phyloP scores from a whole-genome alignment of 2,113 vertebrate genomes.

The Muntiacus reevesi region DNA sequence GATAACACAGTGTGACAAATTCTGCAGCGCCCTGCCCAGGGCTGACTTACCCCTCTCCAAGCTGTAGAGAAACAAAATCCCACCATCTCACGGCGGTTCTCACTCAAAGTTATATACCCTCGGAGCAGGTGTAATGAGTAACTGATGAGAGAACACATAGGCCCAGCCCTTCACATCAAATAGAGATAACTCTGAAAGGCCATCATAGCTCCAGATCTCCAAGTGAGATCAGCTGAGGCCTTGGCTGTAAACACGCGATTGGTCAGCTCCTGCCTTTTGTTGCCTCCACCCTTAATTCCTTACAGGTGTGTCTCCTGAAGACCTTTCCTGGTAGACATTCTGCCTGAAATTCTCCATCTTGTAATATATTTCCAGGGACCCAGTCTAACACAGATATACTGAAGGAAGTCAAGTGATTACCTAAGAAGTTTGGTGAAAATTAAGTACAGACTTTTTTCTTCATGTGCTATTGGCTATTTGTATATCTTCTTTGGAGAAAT shows the following conservation, averaged over 20 bases:
- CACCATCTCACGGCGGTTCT: neutral
- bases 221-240: neutral
- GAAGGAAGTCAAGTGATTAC: neutral
- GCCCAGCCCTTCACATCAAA: neutral
- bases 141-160: neutral
- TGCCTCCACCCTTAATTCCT: rapidly evolving
- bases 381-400: neutral
- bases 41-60: neutral
- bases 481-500: neutral
- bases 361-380: neutral
- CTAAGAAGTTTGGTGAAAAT: neutral
- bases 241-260: rapidly evolving
- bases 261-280: neutral
- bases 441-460: neutral
- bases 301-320: neutral
- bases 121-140: neutral
- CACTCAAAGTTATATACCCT: too few species aligned
- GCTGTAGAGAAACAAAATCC: neutral
- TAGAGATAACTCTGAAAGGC: neutral
- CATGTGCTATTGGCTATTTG: neutral
- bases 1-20: too few species aligned
- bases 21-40: too few species aligned
- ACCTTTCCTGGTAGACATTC: neutral
- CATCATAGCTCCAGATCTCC: neutral
- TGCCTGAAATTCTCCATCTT: neutral